Evolutionary conservation across 2,797 vertebrate species (phyloP).

Genomic region (Hippoglossus hippoglossus): DNA sequence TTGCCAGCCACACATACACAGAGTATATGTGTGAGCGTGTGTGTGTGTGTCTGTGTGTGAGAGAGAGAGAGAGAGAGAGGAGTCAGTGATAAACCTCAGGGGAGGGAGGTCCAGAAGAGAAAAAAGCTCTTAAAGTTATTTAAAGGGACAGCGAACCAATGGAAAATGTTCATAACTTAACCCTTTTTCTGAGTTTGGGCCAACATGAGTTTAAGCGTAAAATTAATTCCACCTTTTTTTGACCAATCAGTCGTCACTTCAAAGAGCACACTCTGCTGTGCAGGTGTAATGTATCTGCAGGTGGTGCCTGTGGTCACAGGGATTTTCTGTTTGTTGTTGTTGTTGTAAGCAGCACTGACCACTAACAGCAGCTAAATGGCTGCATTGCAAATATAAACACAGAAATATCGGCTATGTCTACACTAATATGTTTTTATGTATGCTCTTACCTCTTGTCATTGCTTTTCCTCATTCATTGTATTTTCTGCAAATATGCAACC

Average conservation of each 20-base stretch:
- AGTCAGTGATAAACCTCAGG: slow-evolving; percentile 72
- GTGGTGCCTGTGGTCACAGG: slow-evolving; percentile 35
- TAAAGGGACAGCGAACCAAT: slow-evolving; percentile 77
- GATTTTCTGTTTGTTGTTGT: slow-evolving; percentile 5
- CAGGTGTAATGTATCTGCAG: slow-evolving; percentile 3
- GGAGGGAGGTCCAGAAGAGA: slow-evolving; percentile 59
- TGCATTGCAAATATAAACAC: not conserved
- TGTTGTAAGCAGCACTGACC: slow-evolving; percentile 7
- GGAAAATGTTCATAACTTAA: slow-evolving; percentile 4
- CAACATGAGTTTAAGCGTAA: slow-evolving; percentile 34
- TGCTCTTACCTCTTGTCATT: no score
- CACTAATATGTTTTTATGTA: not conserved
- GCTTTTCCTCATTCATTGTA: no score
- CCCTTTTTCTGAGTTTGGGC: slow-evolving; percentile 18
- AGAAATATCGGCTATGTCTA: no score
- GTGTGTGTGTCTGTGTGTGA: slow-evolving; percentile 41
- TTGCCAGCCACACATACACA: slow-evolving; percentile 84
- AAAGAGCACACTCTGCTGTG: not conserved
- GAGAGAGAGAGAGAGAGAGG: slow-evolving; percentile 52
- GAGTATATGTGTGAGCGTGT: slow-evolving; percentile 43
- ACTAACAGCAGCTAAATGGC: not conserved
- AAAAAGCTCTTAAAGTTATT: slow-evolving; percentile 77
- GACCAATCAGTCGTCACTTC: slow-evolving; percentile 6
- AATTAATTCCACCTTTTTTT: slow-evolving; percentile 37
- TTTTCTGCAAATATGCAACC: no score